Evolutionary conservation across 1,140 invertebrate species (phyloP).

Genomic region (Samia ricini): DNA sequence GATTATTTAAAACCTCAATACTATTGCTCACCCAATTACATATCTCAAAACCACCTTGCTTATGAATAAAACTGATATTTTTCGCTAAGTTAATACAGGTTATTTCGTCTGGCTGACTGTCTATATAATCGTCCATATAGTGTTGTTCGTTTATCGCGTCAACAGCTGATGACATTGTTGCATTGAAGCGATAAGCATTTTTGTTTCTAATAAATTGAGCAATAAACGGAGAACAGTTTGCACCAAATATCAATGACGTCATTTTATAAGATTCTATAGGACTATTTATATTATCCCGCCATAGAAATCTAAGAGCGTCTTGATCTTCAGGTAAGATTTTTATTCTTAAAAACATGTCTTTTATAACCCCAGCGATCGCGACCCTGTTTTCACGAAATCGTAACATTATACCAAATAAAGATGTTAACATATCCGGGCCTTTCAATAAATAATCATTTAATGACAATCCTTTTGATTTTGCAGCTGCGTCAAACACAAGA

Average conservation of each 20-base stretch:
- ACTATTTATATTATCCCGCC: constrained; percentile 10
- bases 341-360: constrained; percentile 30
- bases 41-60: constrained; percentile 30
- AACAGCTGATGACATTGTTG: constrained; percentile 27
- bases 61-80: constrained; percentile 40
- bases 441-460: constrained; percentile 36
- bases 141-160: constrained; percentile 31
- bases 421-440: constrained; percentile 32
- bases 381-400: constrained; percentile 35
- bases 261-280: constrained; percentile 14
- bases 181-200: constrained; percentile 23
- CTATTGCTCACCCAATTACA: constrained; percentile 24
- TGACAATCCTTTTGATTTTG: constrained; percentile 14
- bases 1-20: constrained; percentile 6
- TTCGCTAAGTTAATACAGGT: constrained; percentile 28
- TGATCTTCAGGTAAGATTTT: constrained; percentile 22
- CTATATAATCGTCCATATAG: constrained; percentile 59
- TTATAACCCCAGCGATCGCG: constrained; percentile 29
- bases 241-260: constrained; percentile 27
- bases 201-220: constrained; percentile 26
- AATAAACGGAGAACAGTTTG: constrained; percentile 22
- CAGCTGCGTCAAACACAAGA: constrained; percentile 40
- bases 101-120: constrained; percentile 27
- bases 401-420: constrained; percentile 35
- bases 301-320: constrained; percentile 34